Conservation (phyloP, 2,113 vertebrate species). For the Ptyas mucosa region DNA sequence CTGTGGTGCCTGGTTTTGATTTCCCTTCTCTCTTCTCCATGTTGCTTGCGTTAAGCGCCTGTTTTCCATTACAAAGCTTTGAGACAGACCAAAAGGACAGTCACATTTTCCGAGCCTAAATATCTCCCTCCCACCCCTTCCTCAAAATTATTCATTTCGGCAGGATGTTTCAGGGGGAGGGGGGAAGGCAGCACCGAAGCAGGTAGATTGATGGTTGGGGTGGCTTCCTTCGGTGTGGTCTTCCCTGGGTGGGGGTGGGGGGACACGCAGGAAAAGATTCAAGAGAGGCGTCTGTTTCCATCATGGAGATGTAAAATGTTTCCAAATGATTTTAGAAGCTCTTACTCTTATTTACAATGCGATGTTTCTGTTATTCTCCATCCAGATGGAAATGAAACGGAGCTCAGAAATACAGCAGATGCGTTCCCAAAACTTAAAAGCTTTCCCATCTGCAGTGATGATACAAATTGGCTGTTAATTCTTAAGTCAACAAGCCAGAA, state of each 20-base stretch:
- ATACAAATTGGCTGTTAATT: background rate
- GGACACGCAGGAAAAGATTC: background rate
- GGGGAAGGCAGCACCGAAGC: background rate
- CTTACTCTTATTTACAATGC: background rate
- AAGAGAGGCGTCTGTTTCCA: background rate
- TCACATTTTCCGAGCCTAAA: slow-evolving; percentile 58
- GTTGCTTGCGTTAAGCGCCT: slow-evolving; percentile 43
- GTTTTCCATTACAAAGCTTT: slow-evolving; percentile 56
- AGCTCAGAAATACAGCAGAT: background rate
- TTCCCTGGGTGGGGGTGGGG: background rate
- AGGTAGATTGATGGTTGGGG: slow-evolving; percentile 1
- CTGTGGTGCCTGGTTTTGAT: background rate
- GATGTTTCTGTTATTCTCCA: background rate
- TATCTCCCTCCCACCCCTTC: slow-evolving; percentile 25
- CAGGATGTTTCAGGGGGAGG: background rate
- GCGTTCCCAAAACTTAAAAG: background rate
- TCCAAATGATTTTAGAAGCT: background rate
- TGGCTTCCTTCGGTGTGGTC: slow-evolving; percentile 21
- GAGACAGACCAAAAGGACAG: slow-evolving; percentile 46
- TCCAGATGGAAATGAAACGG: background rate
- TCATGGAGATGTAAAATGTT: background rate
- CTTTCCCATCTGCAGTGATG: background rate
- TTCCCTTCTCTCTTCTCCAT: background rate
- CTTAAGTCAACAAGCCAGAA: background rate
- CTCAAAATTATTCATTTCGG: slow-evolving; percentile 31